Base-by-base conservation (phyloP, 2,113 vertebrate genomes). In the Phyllostomus hastatus region DNA sequence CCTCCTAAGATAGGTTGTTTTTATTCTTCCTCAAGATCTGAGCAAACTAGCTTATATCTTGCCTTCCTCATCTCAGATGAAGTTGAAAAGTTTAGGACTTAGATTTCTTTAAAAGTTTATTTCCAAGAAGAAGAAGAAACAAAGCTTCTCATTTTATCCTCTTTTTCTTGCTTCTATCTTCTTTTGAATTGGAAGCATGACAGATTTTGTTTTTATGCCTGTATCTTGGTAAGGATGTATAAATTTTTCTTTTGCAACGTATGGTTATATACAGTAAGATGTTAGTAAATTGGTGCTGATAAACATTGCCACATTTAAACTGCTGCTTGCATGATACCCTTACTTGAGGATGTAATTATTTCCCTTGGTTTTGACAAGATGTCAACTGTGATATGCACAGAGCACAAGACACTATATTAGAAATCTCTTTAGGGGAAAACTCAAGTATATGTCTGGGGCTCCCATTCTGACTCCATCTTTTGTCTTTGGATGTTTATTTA, bases 341-440 rank as follows among this genome's bases (percentile, higher is more conserved):
- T 95, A 90, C 75, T 88, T 0, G 19, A 82, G 80, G 91, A 96
- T 97, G 94, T 94, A 97, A 96, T 98, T 96, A 96, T 88, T 97
- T 97, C 84, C 33, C 89, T 96, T 95, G 97, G 95, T 98, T 97
- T 97, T 98, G 94, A 95, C 95, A 98, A 95, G 96, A 86, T 98
- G 93, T 97, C 97, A 96, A 0, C 95, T 97, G 61, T 94, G 90
- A 97, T 96, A 85, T 91, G 87, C 88, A 79, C 66, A 76, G 92
- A 95, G 84, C 95, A 96, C 81, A 97, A 83, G 88, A 91, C 48
- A 92, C 75, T 83, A 10, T 66, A 31, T 83, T 81, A 66, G 76
- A 94, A 89, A 93, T 94, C 66, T 83, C 97, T 95, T 82, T 48
- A 66, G 94, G 82, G 61, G 88, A 90, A 85, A 94, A 17, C 72